These are phyloP conservation scores for Eumerus sabulonum DNA, from an alignment of 2,888 invertebrate species.

Conservation along the genomic window DNA sequence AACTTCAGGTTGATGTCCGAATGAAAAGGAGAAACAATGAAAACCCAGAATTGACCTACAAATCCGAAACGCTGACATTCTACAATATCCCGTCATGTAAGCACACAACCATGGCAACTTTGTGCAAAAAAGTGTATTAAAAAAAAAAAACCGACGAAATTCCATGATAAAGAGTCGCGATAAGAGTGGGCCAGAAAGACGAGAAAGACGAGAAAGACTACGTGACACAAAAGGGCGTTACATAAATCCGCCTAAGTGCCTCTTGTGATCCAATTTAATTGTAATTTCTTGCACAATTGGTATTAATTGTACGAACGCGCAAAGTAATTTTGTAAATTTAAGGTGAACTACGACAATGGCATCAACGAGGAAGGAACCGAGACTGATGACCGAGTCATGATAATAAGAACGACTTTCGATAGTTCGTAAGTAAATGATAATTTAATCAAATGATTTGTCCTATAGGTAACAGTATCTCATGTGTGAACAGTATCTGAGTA, in stretches of 20 bases:
- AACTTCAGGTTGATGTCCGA: neutral
- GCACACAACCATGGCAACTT: slow-evolving; percentile 21
- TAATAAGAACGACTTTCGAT: slow-evolving; percentile 23
- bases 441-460: slow-evolving; percentile 49
- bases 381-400: neutral
- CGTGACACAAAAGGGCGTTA: slow-evolving; percentile 51
- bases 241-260: slow-evolving; percentile 55
- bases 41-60: slow-evolving; percentile 48
- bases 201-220: slow-evolving; percentile 19
- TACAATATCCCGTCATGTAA: neutral
- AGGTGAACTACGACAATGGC: slow-evolving; percentile 31
- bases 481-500: slow-evolving; percentile 55
- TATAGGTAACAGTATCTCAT: slow-evolving; percentile 51
- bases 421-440: slow-evolving; percentile 54
- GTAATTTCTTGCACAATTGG: slow-evolving; percentile 31
- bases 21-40: slow-evolving; percentile 12
- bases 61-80: slow-evolving; percentile 23
- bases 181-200: slow-evolving; percentile 30
- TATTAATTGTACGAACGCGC: slow-evolving; percentile 27
- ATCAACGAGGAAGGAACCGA: slow-evolving; percentile 39
- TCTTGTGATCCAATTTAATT: slow-evolving; percentile 53
- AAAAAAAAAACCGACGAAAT: slow-evolving; percentile 4
- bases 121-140: slow-evolving; percentile 11
- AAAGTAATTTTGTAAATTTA: too few species aligned
- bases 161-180: slow-evolving; percentile 36